A percentile compares a stretch with the other conserved stretches of the same genome.
Conservation (phyloP, 2,888 invertebrate species). For the Tetragonula carbonaria region DNA sequence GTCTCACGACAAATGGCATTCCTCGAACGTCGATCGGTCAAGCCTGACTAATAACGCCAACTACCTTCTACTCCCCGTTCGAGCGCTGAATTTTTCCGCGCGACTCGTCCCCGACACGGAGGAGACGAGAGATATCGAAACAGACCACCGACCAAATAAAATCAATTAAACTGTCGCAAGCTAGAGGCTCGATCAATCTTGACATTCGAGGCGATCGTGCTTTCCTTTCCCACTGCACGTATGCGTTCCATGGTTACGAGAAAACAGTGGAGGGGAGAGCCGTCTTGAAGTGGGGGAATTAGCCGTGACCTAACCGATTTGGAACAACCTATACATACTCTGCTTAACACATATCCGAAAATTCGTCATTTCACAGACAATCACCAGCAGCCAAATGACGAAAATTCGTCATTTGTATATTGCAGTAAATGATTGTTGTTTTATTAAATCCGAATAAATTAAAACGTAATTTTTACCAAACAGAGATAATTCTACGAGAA, state of each 20-base stretch:
- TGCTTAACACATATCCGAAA: not conserved
- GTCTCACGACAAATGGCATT: slow-evolving; percentile 70
- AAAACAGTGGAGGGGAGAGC: not conserved
- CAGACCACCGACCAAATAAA: not conserved
- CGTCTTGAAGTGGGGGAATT: not conserved
- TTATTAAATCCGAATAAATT: no score
- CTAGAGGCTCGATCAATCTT: not conserved
- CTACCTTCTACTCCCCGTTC: slow-evolving; percentile 4
- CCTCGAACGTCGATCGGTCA: slow-evolving; percentile 52
- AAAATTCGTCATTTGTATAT: no score
- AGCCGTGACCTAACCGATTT: not conserved
- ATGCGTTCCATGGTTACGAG: not conserved
- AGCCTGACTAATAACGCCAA: slow-evolving; percentile 47
- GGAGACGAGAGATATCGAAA: no score
- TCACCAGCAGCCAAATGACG: no score
- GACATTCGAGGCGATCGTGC: no score
- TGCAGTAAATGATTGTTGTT: no score
- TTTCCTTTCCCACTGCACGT: not conserved
- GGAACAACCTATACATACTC: not conserved
- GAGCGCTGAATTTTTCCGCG: slow-evolving; percentile 13
- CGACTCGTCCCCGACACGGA: not conserved
- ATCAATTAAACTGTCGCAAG: not conserved
- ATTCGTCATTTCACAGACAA: no score
- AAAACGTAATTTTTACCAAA: no score
- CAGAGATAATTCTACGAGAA: no score